phyloP scores from a whole-genome alignment of 1,140 invertebrate genomes.

The Zaprionus ornatus region DNA sequence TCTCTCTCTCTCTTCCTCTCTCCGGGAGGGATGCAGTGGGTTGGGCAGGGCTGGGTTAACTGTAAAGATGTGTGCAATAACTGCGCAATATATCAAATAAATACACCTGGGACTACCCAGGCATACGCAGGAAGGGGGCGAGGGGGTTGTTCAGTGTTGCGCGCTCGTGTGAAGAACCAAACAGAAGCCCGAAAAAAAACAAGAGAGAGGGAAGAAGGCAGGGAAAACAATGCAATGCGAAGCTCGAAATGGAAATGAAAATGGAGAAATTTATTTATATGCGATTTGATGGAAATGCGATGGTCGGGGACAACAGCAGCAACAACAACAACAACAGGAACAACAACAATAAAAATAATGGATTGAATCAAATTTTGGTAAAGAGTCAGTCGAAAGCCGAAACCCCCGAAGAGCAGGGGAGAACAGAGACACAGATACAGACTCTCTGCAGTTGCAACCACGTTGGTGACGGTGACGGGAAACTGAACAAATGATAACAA shows the following conservation, averaged over 20 bases:
- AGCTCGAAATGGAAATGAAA: conserved; percentile 67
- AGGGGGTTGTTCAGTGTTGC: conserved; percentile 36
- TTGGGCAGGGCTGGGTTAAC: not conserved
- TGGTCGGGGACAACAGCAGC: conserved; percentile 17
- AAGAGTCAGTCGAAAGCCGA: conserved; percentile 31
- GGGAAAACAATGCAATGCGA: conserved; percentile 60
- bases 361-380: conserved; percentile 71
- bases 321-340: conserved; percentile 21
- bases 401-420: conserved; percentile 21
- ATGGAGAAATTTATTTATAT: conserved; percentile 70
- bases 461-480: conserved; percentile 33
- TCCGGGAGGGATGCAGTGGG: not conserved
- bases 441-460: conserved; percentile 43
- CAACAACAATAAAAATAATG: conserved; percentile 67
- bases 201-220: conserved; percentile 3
- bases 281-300: conserved; percentile 62
- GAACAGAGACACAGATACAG: conserved; percentile 3
- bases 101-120: conserved; percentile 71
- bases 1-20: not conserved
- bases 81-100: conserved; percentile 79
- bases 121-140: conserved; percentile 39
- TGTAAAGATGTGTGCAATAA: conserved; percentile 57
- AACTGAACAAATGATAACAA: conserved; percentile 72
- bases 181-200: conserved; percentile 36
- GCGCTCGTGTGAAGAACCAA: conserved; percentile 45